These are phyloP conservation scores for Campoletis sonorensis DNA, from an alignment of 1,140 invertebrate genomes.

Conservation along the genomic window DNA sequence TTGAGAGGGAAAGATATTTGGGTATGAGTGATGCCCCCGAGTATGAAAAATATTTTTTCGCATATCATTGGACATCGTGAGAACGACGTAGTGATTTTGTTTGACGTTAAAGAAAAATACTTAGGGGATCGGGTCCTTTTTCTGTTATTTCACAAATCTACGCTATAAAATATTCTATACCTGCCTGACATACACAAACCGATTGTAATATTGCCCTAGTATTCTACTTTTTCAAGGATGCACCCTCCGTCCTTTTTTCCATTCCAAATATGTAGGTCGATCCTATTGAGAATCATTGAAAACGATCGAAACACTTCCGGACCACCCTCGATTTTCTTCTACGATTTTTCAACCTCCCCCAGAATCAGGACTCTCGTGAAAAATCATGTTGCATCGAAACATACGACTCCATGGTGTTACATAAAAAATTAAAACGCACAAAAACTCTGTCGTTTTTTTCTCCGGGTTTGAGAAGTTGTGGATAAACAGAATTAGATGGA, in stretches of 20 bases:
- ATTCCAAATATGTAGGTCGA: conserved; percentile 4
- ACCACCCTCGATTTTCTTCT: conserved; percentile 30
- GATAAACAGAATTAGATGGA: conserved; percentile 44
- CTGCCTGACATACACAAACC: not conserved
- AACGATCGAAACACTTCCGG: conserved; percentile 25
- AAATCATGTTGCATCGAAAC: not conserved
- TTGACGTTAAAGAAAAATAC: not conserved
- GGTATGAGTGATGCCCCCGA: not conserved
- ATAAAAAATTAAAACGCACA: conserved; percentile 22
- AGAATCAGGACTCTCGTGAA: not conserved
- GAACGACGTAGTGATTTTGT: not conserved
- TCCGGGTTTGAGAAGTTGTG: not conserved
- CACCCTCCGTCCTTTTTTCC: conserved; percentile 2
- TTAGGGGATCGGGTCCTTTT: not conserved
- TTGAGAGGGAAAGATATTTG: not conserved
- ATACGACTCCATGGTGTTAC: not conserved
- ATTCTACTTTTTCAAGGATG: conserved; percentile 32
- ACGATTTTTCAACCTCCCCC: not conserved
- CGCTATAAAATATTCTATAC: not conserved
- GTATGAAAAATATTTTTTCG: conserved; percentile 15
- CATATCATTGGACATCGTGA: conserved; percentile 27
- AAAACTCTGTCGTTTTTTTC: not conserved
- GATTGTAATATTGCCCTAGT: conserved; percentile 18
- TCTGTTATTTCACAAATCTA: not conserved
- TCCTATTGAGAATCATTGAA: conserved; percentile 12